A percentile compares a stretch with the other conserved stretches of the same genome.
Evolutionary conservation across 2,888 invertebrate species (phyloP).

Genomic region (Catocala sponsa): DNA sequence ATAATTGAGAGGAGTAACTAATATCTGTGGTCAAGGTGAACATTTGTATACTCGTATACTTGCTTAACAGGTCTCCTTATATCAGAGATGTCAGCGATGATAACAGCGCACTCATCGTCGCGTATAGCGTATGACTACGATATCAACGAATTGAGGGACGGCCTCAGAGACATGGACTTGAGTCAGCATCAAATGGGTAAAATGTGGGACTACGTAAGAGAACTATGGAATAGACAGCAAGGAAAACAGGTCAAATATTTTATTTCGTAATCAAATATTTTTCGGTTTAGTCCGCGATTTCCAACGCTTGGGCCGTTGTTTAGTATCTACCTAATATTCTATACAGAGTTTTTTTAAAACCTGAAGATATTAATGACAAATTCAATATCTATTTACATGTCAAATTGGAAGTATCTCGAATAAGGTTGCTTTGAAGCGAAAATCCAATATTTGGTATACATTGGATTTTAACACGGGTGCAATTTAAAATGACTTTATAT

Average conservation of each 20-base stretch:
- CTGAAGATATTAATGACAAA: too few species aligned
- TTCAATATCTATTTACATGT: too few species aligned
- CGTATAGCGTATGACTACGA: conserved; percentile 85
- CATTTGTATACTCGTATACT: conserved; percentile 7
- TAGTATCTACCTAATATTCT: too few species aligned
- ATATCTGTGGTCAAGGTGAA: neutral
- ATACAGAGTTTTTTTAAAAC: too few species aligned
- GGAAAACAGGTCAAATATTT: conserved; percentile 78
- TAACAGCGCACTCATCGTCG: conserved; percentile 82
- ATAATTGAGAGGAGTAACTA: too few species aligned
- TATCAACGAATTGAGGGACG: conserved; percentile 83
- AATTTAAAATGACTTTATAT: too few species aligned
- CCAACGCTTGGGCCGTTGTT: too few species aligned
- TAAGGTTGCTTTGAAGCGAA: too few species aligned
- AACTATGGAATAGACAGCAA: conserved; percentile 84
- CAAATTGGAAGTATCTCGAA: too few species aligned
- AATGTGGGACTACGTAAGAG: conserved; percentile 85
- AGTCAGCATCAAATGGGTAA: conserved; percentile 85
- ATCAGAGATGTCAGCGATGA: conserved; percentile 86
- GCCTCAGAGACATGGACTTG: conserved; percentile 80
- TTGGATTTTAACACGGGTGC: too few species aligned
- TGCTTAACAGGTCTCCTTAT: conserved; percentile 76
- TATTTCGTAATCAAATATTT: neutral
- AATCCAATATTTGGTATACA: too few species aligned
- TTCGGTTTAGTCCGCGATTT: neutral